These are phyloP conservation scores for Macrophya annulata DNA, from an alignment of 2,888 invertebrate species.

Conservation along the genomic window DNA sequence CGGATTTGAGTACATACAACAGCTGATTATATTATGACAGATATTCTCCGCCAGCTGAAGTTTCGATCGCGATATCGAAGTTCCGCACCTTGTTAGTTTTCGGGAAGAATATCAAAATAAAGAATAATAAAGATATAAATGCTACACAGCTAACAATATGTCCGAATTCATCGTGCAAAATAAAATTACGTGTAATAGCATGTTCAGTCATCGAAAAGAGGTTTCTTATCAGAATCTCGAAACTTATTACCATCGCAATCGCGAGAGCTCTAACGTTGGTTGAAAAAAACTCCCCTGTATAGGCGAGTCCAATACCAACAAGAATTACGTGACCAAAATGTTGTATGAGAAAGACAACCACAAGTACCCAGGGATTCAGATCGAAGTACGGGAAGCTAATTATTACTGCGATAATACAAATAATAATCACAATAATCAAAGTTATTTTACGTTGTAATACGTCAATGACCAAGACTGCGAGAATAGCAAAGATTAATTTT, in stretches of 20 bases:
- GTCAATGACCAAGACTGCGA: neutral
- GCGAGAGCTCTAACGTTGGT: neutral
- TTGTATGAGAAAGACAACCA: neutral
- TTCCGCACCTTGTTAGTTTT: neutral
- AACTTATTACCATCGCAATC: neutral
- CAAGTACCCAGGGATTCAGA: neutral
- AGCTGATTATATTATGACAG: neutral
- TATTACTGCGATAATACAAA: neutral
- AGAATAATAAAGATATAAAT: neutral
- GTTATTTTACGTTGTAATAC: neutral
- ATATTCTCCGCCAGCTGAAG: neutral
- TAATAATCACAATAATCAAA: neutral
- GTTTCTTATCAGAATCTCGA: conserved; percentile 23
- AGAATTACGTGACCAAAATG: neutral
- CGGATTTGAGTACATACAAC: neutral
- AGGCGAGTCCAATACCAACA: conserved; percentile 9
- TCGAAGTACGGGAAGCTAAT: neutral
- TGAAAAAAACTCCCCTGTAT: conserved; percentile 16
- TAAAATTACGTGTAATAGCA: neutral
- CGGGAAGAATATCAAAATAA: conserved; percentile 1
- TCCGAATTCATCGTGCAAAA: too few relatives aligned
- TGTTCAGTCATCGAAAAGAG: neutral
- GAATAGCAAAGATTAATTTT: neutral
- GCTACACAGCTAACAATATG: neutral
- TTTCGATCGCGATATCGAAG: conserved; percentile 10